Evolutionary conservation across 1,140 invertebrate species (phyloP).

Genomic region (Hyles vespertilio): DNA sequence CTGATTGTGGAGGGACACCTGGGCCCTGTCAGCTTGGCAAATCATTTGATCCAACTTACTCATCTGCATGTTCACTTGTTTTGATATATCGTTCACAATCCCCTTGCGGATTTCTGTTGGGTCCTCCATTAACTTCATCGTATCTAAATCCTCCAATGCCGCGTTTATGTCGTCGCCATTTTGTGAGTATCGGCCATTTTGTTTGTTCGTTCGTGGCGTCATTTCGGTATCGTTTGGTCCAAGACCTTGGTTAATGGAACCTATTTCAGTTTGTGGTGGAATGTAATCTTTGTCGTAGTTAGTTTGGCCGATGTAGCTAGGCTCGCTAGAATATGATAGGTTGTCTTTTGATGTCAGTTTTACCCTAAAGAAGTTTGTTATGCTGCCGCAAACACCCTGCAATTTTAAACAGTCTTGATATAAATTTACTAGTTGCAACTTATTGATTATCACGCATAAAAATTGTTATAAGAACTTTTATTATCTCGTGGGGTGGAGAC

Average conservation of each 20-base stretch:
- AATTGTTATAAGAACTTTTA: no score
- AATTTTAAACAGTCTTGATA: slow-evolving; percentile 9
- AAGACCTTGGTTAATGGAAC: slow-evolving; percentile 52
- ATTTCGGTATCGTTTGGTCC: slow-evolving; percentile 62
- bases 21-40: slow-evolving; percentile 80
- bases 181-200: slow-evolving; percentile 26
- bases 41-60: slow-evolving; percentile 80
- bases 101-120: slow-evolving; percentile 39
- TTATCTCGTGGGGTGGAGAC: no score
- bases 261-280: slow-evolving; percentile 40
- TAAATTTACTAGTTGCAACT: no score
- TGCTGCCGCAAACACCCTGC: slow-evolving; percentile 81
- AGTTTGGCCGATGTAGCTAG: slow-evolving; percentile 61
- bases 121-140: slow-evolving; percentile 56
- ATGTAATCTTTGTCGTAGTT: slow-evolving; percentile 63
- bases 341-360: slow-evolving; percentile 70
- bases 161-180: slow-evolving; percentile 56
- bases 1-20: slow-evolving; percentile 81
- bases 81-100: slow-evolving; percentile 70
- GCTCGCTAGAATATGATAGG: slow-evolving; percentile 68
- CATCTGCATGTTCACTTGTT: slow-evolving; percentile 79
- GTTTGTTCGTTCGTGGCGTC: slow-evolving; percentile 36
- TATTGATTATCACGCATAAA: no score
- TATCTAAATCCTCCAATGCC: slow-evolving; percentile 68
- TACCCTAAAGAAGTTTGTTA: slow-evolving; percentile 79